These are phyloP conservation scores for Drosophila incognita DNA, from an alignment of 2,888 invertebrate species.

Conservation along the genomic window DNA sequence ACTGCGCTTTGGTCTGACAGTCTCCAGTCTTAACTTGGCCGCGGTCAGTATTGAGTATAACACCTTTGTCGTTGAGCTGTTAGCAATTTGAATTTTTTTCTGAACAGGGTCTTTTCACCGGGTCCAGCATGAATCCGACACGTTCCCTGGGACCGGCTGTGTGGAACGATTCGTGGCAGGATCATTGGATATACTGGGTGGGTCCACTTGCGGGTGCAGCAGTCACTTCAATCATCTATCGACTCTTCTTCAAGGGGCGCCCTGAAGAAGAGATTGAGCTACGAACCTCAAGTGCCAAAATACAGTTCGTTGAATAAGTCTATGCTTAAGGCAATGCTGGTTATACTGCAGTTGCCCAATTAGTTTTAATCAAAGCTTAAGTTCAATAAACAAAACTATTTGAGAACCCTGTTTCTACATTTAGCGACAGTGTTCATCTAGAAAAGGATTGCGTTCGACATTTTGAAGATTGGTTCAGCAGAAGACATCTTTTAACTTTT, in stretches of 20 bases:
- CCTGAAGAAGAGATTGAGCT: constrained; percentile 59
- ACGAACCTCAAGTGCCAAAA: constrained; percentile 40
- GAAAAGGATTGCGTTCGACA: neutral
- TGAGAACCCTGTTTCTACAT: neutral
- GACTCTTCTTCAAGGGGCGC: constrained; percentile 74
- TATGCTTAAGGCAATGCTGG: constrained; percentile 4
- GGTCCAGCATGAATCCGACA: constrained; percentile 90
- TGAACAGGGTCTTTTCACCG: constrained; percentile 85
- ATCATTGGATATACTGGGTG: constrained; percentile 90
- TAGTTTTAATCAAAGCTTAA: constrained; percentile 30
- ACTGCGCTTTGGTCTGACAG: constrained; percentile 88
- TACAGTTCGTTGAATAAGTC: constrained; percentile 54
- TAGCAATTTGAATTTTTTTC: neutral
- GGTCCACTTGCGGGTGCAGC: constrained; percentile 86
- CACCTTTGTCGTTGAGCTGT: neutral
- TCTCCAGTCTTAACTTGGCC: constrained; percentile 88
- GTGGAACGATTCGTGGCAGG: constrained; percentile 88
- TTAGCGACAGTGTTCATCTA: neutral
- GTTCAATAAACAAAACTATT: constrained; percentile 10
- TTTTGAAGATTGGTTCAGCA: no score
- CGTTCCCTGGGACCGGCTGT: constrained; percentile 90
- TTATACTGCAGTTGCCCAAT: neutral
- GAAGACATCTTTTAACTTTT: no score
- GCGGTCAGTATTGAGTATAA: constrained; percentile 86
- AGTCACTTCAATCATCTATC: constrained; percentile 85